Evolutionary conservation across 2,797 vertebrate genomes (phyloP).

Genomic region (Macropus fuliginosus): DNA sequence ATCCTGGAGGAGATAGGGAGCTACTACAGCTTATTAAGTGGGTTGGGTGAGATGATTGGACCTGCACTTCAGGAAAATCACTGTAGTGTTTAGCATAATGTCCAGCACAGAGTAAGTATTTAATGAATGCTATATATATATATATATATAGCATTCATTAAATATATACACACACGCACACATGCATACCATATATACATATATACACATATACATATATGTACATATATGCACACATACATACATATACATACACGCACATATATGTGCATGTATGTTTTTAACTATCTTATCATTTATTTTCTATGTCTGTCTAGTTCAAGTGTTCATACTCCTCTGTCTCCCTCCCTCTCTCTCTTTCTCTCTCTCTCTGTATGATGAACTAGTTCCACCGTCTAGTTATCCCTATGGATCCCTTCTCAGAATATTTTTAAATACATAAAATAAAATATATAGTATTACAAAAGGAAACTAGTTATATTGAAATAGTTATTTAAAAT

Average conservation of each 20-base stretch:
- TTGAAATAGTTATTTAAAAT: not conserved
- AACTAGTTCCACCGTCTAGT: not conserved
- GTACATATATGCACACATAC: no score
- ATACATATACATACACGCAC: no score
- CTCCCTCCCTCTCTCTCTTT: no score
- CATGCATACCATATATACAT: no score
- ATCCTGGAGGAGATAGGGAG: not conserved
- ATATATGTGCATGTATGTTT: not conserved
- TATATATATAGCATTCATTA: no score
- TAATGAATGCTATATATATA: not conserved
- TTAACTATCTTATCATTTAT: not conserved
- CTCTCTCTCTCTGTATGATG: no score
- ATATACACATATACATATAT: no score
- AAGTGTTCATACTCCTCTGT: not conserved
- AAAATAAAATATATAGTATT: not conserved
- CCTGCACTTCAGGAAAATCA: not conserved
- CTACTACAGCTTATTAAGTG: not conserved
- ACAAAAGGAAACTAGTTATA: not conserved
- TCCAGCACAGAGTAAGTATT: not conserved
- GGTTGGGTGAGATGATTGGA: not conserved
- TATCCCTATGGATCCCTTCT: not conserved
- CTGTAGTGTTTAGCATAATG: not conserved
- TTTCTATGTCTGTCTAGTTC: not conserved
- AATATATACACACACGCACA: no score
- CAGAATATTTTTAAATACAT: not conserved